A percentile compares a stretch with the other conserved stretches of the same genome.
Conservation (phyloP, 2,888 invertebrate genomes). For the Eupithecia centaureata region DNA sequence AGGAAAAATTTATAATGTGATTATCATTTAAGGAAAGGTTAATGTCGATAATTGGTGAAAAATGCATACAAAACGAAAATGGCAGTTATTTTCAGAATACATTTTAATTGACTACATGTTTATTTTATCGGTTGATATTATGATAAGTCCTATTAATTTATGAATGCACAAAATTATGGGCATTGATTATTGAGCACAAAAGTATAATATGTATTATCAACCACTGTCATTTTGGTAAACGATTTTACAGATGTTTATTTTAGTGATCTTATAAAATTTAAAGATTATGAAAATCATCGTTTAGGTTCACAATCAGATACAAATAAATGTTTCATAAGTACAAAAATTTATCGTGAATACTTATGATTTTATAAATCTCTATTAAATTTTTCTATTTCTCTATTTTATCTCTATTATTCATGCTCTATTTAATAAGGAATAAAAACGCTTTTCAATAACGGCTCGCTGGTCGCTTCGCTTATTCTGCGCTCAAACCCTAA, state of each 20-base stretch:
- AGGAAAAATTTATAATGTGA: background rate
- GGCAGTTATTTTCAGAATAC: constrained; percentile 4
- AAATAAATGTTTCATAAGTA: no score
- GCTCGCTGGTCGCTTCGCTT: constrained; percentile 44
- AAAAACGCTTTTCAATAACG: background rate
- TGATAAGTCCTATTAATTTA: constrained; percentile 15
- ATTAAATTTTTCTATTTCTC: no score
- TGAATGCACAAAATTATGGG: constrained; percentile 9
- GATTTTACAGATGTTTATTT: constrained; percentile 10
- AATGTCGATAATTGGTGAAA: background rate
- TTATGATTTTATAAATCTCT: no score
- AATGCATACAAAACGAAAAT: constrained; percentile 13
- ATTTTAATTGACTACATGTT: constrained; percentile 22
- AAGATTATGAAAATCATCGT: no score
- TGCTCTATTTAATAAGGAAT: no score
- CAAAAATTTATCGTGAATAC: no score
- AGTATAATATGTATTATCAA: no score
- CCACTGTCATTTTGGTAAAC: background rate
- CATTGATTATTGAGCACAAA: background rate
- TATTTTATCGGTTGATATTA: constrained; percentile 20
- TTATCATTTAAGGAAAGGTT: background rate
- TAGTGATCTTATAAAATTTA: no score
- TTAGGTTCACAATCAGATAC: no score
- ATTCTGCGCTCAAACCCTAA: constrained; percentile 43
- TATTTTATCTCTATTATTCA: no score